These are phyloP conservation scores for Exaiptasia diaphana DNA, from an alignment of 64 coral and sea anemone species.

Conservation along the genomic window DNA sequence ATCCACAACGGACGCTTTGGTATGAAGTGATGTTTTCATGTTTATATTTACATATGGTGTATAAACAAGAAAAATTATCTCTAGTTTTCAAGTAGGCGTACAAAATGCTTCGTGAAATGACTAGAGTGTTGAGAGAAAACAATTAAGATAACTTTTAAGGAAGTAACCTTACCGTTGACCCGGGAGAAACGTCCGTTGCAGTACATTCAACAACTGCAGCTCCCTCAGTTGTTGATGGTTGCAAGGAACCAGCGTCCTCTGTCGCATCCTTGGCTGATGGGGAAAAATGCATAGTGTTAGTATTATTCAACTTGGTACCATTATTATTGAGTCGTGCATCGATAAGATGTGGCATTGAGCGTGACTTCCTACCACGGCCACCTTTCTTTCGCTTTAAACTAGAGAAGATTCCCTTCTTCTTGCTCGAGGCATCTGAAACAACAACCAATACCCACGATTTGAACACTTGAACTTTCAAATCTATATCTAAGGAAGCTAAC, in stretches of 20 bases:
- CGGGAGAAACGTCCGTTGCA: slow-evolving; percentile 75
- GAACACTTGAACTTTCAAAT: no score
- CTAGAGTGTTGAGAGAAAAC: no score
- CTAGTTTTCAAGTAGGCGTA: no score
- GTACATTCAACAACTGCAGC: slow-evolving; percentile 77
- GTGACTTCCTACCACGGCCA: slow-evolving; percentile 68
- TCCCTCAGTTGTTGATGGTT: slow-evolving; percentile 20
- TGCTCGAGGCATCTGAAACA: slow-evolving; percentile 17
- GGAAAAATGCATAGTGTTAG: slow-evolving; percentile 80
- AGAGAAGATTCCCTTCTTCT: slow-evolving; percentile 78
- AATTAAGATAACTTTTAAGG: no score
- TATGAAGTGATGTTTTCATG: no score
- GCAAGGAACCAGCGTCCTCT: slow-evolving; percentile 40
- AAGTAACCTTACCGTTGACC: slow-evolving; percentile 55
- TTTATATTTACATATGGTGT: no score
- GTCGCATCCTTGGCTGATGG: slow-evolving; percentile 76
- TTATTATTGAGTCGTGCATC: slow-evolving; percentile 66
- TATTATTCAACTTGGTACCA: slow-evolving; percentile 62
- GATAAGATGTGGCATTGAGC: slow-evolving; percentile 84
- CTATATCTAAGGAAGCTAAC: no score
- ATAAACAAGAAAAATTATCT: no score
- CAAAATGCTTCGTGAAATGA: no score
- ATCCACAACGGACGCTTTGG: background rate
- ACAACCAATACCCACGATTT: background rate
- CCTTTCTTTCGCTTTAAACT: slow-evolving; percentile 77